Evolutionary conservation across 2,888 invertebrate species (phyloP), one percentile per base, ranked within the genome.

Genomic region (Acrobasis repandana): DNA sequence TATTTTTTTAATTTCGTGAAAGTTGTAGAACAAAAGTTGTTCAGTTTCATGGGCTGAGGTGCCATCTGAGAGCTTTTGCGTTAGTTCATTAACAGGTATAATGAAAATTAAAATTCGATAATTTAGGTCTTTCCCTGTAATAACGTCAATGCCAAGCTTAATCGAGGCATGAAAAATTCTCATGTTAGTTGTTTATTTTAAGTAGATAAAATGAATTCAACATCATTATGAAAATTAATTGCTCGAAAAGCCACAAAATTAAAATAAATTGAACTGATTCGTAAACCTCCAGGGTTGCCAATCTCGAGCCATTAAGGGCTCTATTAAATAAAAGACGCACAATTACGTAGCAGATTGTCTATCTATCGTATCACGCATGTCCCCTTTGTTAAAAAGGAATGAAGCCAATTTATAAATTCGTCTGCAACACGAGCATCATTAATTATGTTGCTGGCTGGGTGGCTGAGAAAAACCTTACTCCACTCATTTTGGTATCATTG

Each of bases 371-470:
- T 85, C 88, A 85, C 82, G 83, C 78, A 79, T 86, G 84, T 84
- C 79, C 73, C 70, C 83, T 86, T 87, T 86, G 85, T 86, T 89
- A 84, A 88, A 85, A 85, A 80, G 78, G 80, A 89, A 87, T 88
- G 82, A 86, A 86, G 83, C 85, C 88, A 90, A 90, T 90, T 90
- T 91, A 90, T 90, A 90, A 91, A 91, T 91, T 88, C 90, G 90
- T 91, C 88, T 84, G 82, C 85, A 79, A 89, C 90, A 88, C 89
- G 88, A 87, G 81, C 83, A 79, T 85, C 92, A 92, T 92, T 92
- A 92, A 92, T 92, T 92, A 92, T 92, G 92, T 92, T 92, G 92
- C 92, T 90, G 90, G 86, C 87, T 92, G 91, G 91, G 92, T 92
- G 92, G 92, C 90, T 92, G 86, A 88, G 91, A 91, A 90, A 91